Evolutionary conservation across 2,888 invertebrate species (phyloP), one percentile per base, ranked within the genome.

Genomic region (Agapostemon virescens): DNA sequence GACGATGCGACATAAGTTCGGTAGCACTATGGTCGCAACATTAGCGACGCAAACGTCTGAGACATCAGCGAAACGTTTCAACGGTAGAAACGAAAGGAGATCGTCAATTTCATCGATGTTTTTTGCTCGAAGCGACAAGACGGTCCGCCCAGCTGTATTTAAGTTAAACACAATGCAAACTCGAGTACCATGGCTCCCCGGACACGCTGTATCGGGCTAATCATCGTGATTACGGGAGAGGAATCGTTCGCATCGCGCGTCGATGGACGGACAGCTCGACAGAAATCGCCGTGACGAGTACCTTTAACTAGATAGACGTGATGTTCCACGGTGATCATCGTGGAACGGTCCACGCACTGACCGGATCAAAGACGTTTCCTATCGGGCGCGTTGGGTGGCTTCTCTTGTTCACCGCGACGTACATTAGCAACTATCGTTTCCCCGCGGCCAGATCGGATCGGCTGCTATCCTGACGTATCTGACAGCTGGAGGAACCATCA

Each of bases 401-500:
- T 73, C 85, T 79, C 84, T 85, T 84, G 87, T 85, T 86, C 87
- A 80, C 82, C 80, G 77, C 66, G 79, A 80, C 84, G 87, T 88
- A 88, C 87, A 88, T 87, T 87, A 87, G 88, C 83, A 75, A 79
- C 86, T 87, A 87, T 87, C 88, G 82, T 85, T 88, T 82, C 79
- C 77, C 82, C 68, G 74, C 79, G 49, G 61, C 23, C 74, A 84
- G 86, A 86, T 86, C 82, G 81, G 84, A 87, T 88, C 88, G 83
- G 67, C 83, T 36, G 75, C 82, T 88, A 89, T 89, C 89, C 81
- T 78, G 88, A 88, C 89, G 82, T 83, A 89, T 88, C 88, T 88
- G 89, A 88, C 89, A 87, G 83, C 75, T 77, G 78, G 86, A 84
- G 84, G 72, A 86, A 79, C 85, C 85, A 74, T 85, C 86, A 83